Conservation (phyloP, 2,888 invertebrate species). For the Ormyrus nitidulus region DNA sequence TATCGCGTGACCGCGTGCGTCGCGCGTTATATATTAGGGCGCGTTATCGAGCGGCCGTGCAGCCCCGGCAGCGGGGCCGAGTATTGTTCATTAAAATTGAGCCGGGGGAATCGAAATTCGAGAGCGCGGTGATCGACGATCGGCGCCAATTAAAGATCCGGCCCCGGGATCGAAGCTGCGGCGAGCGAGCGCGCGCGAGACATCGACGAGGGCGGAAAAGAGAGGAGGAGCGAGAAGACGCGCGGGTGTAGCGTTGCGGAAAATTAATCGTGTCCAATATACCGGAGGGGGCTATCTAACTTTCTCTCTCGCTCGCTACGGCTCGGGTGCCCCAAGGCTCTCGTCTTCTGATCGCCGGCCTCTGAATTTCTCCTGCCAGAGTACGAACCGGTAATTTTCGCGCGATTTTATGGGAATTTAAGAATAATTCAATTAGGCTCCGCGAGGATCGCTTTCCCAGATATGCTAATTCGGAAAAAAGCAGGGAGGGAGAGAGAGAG, state of each 20-base stretch:
- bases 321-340: conserved; percentile 19
- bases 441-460: conserved; percentile 73
- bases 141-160: conserved; percentile 61
- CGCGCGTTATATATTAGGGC: conserved; percentile 13
- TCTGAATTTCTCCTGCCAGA: conserved; percentile 38
- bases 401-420: conserved; percentile 75
- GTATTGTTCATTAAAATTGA: conserved; percentile 47
- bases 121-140: conserved; percentile 50
- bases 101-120: conserved; percentile 43
- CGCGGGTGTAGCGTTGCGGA: conserved; percentile 71
- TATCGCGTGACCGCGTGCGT: conserved; percentile 48
- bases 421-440: conserved; percentile 76
- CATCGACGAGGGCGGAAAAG: conserved; percentile 1
- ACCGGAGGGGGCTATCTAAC: conserved; percentile 52
- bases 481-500: conserved; percentile 42
- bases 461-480: conserved; percentile 72
- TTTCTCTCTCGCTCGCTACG: conserved; percentile 41
- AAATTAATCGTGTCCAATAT: conserved; percentile 73
- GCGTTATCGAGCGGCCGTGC: conserved; percentile 36
- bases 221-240: conserved; percentile 45
- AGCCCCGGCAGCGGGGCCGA: background rate
- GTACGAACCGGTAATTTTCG: conserved; percentile 71
- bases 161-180: conserved; percentile 56
- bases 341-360: conserved; percentile 42
- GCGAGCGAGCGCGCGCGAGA: conserved; percentile 39